Evolutionary conservation across 2,888 invertebrate species (phyloP).

Genomic region (Sarcophaga carnaria): DNA sequence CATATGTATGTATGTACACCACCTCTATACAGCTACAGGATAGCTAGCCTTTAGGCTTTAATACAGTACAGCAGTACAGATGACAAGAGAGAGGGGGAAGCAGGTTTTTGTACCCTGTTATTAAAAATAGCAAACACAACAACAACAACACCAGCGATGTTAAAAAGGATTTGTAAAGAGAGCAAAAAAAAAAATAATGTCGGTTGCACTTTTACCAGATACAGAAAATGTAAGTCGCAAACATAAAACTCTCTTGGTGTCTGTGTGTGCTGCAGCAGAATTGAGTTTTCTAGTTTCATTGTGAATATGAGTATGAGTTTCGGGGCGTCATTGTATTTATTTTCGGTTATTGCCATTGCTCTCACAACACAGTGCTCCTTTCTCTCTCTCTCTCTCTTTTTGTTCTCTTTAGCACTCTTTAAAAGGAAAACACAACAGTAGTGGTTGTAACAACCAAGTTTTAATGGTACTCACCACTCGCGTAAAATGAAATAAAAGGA

Average conservation of each 20-base stretch:
- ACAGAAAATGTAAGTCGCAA: slow-evolving; percentile 36
- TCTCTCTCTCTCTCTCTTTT: not conserved
- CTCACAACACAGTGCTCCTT: not conserved
- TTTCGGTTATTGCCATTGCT: slow-evolving; percentile 52
- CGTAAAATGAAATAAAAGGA: no score
- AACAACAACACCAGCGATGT: no score
- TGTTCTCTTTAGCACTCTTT: not conserved
- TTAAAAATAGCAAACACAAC: no score
- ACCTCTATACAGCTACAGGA: no score
- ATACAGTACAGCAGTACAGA: no score
- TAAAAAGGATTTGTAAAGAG: no score
- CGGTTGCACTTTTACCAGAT: slow-evolving; percentile 58
- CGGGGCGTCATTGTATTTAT: slow-evolving; percentile 33
- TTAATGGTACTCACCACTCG: no score
- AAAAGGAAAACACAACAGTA: not conserved
- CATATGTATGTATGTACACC: no score
- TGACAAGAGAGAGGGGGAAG: no score
- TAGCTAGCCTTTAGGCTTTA: no score
- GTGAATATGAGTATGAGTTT: not conserved
- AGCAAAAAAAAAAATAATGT: not conserved
- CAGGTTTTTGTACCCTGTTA: no score
- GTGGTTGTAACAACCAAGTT: not conserved
- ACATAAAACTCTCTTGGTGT: not conserved
- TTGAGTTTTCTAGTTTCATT: no score
- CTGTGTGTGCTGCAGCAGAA: not conserved